A percentile compares a stretch with the other conserved stretches of the same genome.
Conservation (phyloP, 2,888 invertebrate species). For the Villa cingulata region DNA sequence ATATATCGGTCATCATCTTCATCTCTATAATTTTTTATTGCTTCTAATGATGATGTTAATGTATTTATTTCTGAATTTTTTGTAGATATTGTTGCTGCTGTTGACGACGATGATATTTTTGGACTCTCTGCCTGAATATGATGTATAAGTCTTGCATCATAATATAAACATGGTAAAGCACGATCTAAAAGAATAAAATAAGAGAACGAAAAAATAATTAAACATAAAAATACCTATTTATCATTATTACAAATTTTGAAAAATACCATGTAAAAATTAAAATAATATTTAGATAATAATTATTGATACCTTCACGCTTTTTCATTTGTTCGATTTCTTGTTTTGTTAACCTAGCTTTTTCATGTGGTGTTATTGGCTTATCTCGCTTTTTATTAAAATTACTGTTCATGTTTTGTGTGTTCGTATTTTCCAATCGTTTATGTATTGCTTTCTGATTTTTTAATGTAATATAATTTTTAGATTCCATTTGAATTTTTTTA, state of each 20-base stretch:
- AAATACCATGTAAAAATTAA: too few relatives aligned
- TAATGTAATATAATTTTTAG: background rate
- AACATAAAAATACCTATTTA: background rate
- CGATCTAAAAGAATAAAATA: conserved; percentile 2
- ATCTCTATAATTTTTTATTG: conserved; percentile 10
- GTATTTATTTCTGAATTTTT: background rate
- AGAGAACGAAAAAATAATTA: background rate
- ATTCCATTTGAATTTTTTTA: conserved; percentile 10
- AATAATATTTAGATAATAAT: too few relatives aligned
- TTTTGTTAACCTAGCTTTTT: conserved; percentile 10
- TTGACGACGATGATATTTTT: background rate
- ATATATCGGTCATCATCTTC: background rate
- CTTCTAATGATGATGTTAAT: conserved; percentile 7
- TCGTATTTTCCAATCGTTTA: background rate
- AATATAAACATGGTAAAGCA: conserved; percentile 1
- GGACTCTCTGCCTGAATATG: conserved; percentile 6
- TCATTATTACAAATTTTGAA: too few relatives aligned
- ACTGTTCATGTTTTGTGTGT: background rate
- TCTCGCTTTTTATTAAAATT: conserved; percentile 2
- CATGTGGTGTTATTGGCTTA: conserved; percentile 8
- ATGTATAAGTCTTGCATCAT: conserved; percentile 9
- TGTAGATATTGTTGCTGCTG: background rate
- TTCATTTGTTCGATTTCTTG: conserved; percentile 10
- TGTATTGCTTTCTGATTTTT: background rate
- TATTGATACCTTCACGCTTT: conserved; percentile 4